phyloP scores from a whole-genome alignment of 2,797 vertebrate species.

The Lophius americanus region DNA sequence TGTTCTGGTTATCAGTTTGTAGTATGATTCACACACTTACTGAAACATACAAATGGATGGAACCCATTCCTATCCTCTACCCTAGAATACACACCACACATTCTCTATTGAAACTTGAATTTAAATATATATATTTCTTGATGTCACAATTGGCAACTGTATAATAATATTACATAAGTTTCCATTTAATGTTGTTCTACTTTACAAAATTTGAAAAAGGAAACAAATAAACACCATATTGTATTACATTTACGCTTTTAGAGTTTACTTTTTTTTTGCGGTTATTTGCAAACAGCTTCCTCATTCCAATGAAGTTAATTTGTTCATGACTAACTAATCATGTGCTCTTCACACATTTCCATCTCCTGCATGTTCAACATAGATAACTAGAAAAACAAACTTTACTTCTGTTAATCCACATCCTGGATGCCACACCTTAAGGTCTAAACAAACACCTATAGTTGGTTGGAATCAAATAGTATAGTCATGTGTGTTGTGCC shows the following conservation, averaged over 20 bases:
- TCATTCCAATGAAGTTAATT: background rate
- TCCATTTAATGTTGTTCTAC: too few species aligned
- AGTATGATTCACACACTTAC: too few species aligned
- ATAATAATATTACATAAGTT: background rate
- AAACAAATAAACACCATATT: too few species aligned
- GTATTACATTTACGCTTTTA: background rate
- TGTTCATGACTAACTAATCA: background rate
- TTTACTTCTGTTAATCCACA: constrained; percentile 28
- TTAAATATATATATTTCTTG: too few species aligned
- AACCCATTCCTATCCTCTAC: too few species aligned
- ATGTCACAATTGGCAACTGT: background rate
- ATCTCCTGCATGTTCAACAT: background rate
- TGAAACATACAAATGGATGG: too few species aligned
- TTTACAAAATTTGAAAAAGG: too few species aligned
- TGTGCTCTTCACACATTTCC: background rate
- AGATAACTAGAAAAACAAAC: background rate
- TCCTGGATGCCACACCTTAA: constrained; percentile 69
- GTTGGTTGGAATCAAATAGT: constrained; percentile 12
- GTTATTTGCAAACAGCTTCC: background rate
- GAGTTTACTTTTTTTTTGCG: background rate
- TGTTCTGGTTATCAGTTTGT: too few species aligned
- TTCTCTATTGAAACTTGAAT: too few species aligned
- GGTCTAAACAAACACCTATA: constrained; percentile 52
- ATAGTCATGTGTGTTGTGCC: constrained; percentile 34
- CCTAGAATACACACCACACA: too few species aligned